Percentiles rank a stretch among this genome's conserved stretches.
Conservation (phyloP, 2,888 invertebrate genomes). For the Epinotia ramella region DNA sequence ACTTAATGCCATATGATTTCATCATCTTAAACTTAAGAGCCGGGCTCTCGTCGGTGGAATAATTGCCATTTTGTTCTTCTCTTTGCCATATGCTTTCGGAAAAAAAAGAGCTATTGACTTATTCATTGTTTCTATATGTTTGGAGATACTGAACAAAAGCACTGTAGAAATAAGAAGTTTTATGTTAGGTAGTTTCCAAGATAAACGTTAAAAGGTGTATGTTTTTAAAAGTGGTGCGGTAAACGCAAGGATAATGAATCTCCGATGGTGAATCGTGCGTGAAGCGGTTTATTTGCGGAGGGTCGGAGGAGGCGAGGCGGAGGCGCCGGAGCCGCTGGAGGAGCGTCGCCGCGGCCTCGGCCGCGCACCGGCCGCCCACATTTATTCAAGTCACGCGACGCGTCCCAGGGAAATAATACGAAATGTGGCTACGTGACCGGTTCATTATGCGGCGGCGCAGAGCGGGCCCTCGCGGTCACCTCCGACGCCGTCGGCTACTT, state of each 20-base stretch:
- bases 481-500: slow-evolving; percentile 53
- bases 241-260: slow-evolving; percentile 84
- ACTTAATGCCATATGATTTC: background rate
- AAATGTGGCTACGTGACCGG: slow-evolving; percentile 85
- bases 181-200: background rate
- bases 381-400: slow-evolving; percentile 84
- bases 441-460: slow-evolving; percentile 81
- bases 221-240: slow-evolving; percentile 51
- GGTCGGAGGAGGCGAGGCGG: slow-evolving; percentile 69
- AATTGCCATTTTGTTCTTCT: too few species aligned
- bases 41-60: too few species aligned
- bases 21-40: too few species aligned
- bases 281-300: slow-evolving; percentile 84
- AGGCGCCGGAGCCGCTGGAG: slow-evolving; percentile 54
- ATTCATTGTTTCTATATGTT: too few species aligned
- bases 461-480: slow-evolving; percentile 69
- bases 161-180: background rate
- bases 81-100: too few species aligned
- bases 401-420: slow-evolving; percentile 85
- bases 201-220: slow-evolving; percentile 30
- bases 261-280: slow-evolving; percentile 82
- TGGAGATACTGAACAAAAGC: background rate
- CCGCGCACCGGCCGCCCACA: slow-evolving; percentile 65
- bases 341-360: slow-evolving; percentile 56
- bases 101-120: background rate